Evolutionary conservation across 2,797 vertebrate genomes (phyloP), one percentile per base, ranked within the genome.

Genomic region (Tangara arthus): DNA sequence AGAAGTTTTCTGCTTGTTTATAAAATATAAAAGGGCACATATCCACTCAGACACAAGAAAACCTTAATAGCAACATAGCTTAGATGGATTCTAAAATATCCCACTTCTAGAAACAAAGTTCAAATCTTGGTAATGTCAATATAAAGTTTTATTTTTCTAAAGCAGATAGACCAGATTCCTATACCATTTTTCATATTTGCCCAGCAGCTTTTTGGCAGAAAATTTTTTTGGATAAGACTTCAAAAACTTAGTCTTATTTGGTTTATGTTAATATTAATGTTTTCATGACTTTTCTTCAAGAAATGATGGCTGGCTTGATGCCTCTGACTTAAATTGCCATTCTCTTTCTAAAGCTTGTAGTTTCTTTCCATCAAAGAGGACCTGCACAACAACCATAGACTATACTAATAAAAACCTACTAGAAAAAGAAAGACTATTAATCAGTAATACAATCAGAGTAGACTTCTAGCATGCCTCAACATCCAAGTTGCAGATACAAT

Each of bases 111-210:
- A 93, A 91, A 59, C 30, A 68, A 92, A 90, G 78, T 91, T 96
- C 84, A 96, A 80, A 35, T 61, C 56, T 66, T 73, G 65, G 93
- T 93, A 92, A 89, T 46, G 56, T 94, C 71, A 91, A 96, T 20
- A 95, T 32, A 24, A 56, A 56, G 44, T 75, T 68, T 85, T 75
- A 57, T 94, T 94, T 89, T 92, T 90, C 76, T 37, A 82, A 90
- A 91, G 57, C 42, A 91, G 91, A 89, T 27, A 92, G 39, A 72
- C 12, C n/a, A 66, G 28, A 15, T 26, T 88, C 61, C 76, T 89
- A 78, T 57, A 57, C 57, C 28, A 83, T 92, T 91, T 91, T 64
- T 68, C 41, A 32, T 73, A 92, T 73, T 91, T 92, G 72, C 72
- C 69, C 50, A 78, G 41, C 53, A 85, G 87, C 76, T 71, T 93